Percentiles rank a stretch among this genome's conserved stretches.
Conservation (phyloP, 1,140 invertebrate genomes). For the Anoplophora glabripennis region DNA sequence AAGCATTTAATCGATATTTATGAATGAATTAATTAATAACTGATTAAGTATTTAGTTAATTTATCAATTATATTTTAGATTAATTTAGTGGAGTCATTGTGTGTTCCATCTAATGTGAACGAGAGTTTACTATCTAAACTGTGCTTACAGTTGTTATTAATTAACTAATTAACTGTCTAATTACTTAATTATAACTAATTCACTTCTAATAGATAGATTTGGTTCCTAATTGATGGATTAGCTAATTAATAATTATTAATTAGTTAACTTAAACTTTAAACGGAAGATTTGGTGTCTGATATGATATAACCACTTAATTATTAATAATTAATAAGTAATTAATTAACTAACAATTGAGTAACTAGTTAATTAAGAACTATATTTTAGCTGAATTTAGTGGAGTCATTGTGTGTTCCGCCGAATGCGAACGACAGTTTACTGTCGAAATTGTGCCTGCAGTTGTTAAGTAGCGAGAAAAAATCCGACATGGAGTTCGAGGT, state of each 20-base stretch:
- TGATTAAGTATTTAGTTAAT: background rate
- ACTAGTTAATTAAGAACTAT: no score
- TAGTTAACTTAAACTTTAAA: no score
- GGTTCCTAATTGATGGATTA: no score
- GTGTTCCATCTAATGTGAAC: slow-evolving; percentile 56
- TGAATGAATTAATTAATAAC: no score
- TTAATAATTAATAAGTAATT: slow-evolving; percentile 1
- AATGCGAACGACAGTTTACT: slow-evolving; percentile 55
- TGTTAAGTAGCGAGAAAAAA: slow-evolving; percentile 53
- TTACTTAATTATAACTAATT: no score
- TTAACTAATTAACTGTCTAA: no score
- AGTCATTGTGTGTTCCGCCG: slow-evolving; percentile 61
- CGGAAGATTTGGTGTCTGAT: no score
- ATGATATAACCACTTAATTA: no score
- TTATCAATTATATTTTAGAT: slow-evolving; percentile 50
- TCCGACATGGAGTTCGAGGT: slow-evolving; percentile 70
- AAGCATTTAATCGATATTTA: no score
- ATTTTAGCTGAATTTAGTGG: slow-evolving; percentile 61
- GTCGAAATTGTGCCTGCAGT: slow-evolving; percentile 55
- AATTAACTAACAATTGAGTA: no score
- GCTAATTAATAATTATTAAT: no score
- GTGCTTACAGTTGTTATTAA: slow-evolving; percentile 55
- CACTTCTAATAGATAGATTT: no score
- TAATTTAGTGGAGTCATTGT: slow-evolving; percentile 61
- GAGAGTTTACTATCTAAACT: slow-evolving; percentile 58